Evolutionary conservation across 2,113 vertebrate genomes (phyloP), one percentile per base, ranked within the genome.

Genomic region (Tupaia tana): DNA sequence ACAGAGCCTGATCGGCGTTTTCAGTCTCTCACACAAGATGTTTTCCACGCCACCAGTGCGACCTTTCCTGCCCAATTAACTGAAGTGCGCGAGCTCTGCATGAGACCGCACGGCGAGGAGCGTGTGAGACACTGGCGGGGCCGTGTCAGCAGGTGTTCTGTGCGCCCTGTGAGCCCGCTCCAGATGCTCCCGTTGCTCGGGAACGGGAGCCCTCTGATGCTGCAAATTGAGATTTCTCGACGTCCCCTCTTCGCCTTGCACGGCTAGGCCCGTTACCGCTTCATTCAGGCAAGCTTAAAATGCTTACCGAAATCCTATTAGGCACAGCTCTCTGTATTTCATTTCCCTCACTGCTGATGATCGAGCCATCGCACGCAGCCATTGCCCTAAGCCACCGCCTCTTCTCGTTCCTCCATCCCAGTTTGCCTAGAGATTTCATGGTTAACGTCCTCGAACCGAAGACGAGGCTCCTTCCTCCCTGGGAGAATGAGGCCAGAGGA

Each of bases 51-150:
- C 82, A 58, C 11, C 5, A 77, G 0, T 15, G 2, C 97, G 97
- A 98, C 97, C 98, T 98, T 98, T 98, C 97, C 95, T 96, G 71
- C 92, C 97, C 96, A 98, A 93, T 98, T 98, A 98, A 69, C 91
- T 91, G 90, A 81, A 85, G 95, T 84, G 6, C n/a, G 90, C 91
- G 95, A 95, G 96, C 97, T 84, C 93, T 74, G 91, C 93, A 2
- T 92, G 93, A 71, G 93, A 90, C 79, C 96, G 94, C 95, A 2
- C 69, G 52, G 96, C 80, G 79, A 96, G 93, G 95, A 93, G 84
- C 61, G 94, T 95, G 90, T 96, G 85, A 97, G 63, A 87, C 91
- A 97, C 87, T 84, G 85, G 93, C 75, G 31, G 81, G 56, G 96
- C 93, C 89, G 95, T 52, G 56, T 75, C 61, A 90, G 66, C 88